Evolutionary conservation across 2,113 vertebrate species (phyloP), one percentile per base, ranked within the genome.

Genomic region (Gobius niger): DNA sequence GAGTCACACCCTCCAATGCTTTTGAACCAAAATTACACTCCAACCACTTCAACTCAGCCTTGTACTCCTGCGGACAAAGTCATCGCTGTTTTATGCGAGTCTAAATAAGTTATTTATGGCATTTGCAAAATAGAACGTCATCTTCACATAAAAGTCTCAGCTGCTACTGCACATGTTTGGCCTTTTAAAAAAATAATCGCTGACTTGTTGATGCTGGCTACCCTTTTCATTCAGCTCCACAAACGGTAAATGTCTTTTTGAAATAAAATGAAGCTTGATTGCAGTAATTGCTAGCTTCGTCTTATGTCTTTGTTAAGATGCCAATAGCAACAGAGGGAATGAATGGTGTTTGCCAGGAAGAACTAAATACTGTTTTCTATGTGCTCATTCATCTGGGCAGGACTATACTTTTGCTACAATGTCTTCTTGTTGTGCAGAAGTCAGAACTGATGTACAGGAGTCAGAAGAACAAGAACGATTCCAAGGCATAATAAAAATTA

Each of bases 41-140:
- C 57, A 74, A 76, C 52, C 34, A 62, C 42, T 56, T 73, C 41
- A 19, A 50, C 47, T 59, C 16, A 54, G 18, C 46, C 44, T 44
- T 54, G 51, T 67, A 68, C 65, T 49, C 42, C 49, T 59, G 19
- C 18, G 46, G 53, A 76, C 9, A 47, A 54, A 53, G 44, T 62
- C 69, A 54, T 50, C 70, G 56, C 16, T 74, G 62, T 75, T 63
- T 72, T 12, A 34, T 52, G 54, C 66, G 42, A 50, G 15, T 60
- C 18, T 70, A n/a, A 72, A 50, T 67, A 57, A 5, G 0, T 7
- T 68, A 80, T 80, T 75, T 68, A 76, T 65, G 12, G 14, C 52
- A 54, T 50, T 10, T 10, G 53, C 9, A 15, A 57, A 54, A 7
- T 5, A 10, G 10, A 34, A 51, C 68, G 11, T 63, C 51, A 52